These are phyloP conservation scores for Anadara kagoshimensis DNA, from an alignment of 1,140 invertebrate genomes.

Conservation along the genomic window DNA sequence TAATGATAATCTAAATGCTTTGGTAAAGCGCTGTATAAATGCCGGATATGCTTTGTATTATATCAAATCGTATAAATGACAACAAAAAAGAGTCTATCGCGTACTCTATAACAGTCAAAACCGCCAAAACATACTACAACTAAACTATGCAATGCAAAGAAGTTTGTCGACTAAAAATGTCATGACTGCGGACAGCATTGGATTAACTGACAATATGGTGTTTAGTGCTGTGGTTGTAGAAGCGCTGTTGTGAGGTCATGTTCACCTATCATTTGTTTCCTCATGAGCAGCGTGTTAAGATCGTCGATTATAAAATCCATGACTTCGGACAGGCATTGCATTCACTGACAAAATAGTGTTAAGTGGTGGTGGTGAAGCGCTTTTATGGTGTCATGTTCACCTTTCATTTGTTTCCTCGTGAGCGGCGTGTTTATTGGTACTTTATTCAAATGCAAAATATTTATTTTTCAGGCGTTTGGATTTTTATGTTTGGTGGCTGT, in stretches of 20 bases:
- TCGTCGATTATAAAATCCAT: not conserved
- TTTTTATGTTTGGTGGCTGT: conserved; percentile 7
- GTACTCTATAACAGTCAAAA: not conserved
- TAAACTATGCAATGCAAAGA: not conserved
- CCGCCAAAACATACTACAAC: not conserved
- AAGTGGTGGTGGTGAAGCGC: not conserved
- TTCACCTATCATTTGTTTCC: too few relatives aligned
- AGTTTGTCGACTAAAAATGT: not conserved
- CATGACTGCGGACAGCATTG: not conserved
- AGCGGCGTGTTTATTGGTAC: too few relatives aligned
- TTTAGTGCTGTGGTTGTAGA: not conserved
- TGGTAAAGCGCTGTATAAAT: too few relatives aligned
- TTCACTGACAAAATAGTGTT: not conserved
- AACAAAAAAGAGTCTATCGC: too few relatives aligned
- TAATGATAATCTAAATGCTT: too few relatives aligned
- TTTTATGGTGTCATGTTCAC: not conserved
- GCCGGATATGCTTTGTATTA: too few relatives aligned
- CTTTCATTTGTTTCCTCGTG: too few relatives aligned
- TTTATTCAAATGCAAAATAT: too few relatives aligned
- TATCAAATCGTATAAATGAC: too few relatives aligned
- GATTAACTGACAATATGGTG: not conserved
- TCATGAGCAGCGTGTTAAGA: not conserved
- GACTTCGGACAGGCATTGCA: not conserved
- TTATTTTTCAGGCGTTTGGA: conserved; percentile 16
- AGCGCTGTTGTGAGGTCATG: too few relatives aligned